phyloP scores from a whole-genome alignment of 2,888 invertebrate genomes.

The Melinaea menophilus region DNA sequence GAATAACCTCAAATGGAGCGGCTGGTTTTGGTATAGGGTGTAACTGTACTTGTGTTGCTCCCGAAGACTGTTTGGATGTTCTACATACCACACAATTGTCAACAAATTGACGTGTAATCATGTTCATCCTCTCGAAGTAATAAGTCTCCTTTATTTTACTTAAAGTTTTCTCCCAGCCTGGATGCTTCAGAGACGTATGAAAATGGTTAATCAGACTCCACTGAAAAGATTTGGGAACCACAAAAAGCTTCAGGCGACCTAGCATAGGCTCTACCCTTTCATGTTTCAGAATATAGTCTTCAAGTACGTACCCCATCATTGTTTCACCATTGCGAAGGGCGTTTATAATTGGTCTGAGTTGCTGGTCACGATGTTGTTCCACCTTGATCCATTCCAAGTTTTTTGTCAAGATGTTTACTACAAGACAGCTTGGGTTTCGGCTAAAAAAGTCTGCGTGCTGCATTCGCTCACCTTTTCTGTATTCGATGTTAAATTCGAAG shows the following conservation, averaged over 20 bases:
- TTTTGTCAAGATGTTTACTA: conserved; percentile 22
- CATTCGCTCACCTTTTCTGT: conserved; percentile 28
- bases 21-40: conserved; percentile 28
- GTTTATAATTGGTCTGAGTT: conserved; percentile 25
- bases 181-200: conserved; percentile 29
- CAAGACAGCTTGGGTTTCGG: conserved; percentile 18
- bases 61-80: conserved; percentile 31
- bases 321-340: conserved; percentile 10
- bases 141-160: conserved; percentile 26
- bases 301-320: conserved; percentile 16
- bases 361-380: conserved; percentile 28
- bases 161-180: conserved; percentile 36
- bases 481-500: conserved; percentile 33
- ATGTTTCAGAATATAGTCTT: conserved; percentile 18
- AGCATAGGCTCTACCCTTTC: conserved; percentile 12
- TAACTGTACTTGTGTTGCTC: conserved; percentile 30
- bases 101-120: conserved; percentile 12
- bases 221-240: conserved; percentile 33
- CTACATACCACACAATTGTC: conserved; percentile 32
- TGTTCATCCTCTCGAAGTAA: conserved; percentile 29
- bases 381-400: conserved; percentile 27
- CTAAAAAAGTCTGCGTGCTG: conserved; percentile 32
- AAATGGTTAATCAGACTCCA: conserved; percentile 35
- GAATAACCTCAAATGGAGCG: conserved; percentile 17
- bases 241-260: conserved; percentile 19